phyloP scores from a whole-genome alignment of 2,797 vertebrate species.

The Hozukius guyotensis region DNA sequence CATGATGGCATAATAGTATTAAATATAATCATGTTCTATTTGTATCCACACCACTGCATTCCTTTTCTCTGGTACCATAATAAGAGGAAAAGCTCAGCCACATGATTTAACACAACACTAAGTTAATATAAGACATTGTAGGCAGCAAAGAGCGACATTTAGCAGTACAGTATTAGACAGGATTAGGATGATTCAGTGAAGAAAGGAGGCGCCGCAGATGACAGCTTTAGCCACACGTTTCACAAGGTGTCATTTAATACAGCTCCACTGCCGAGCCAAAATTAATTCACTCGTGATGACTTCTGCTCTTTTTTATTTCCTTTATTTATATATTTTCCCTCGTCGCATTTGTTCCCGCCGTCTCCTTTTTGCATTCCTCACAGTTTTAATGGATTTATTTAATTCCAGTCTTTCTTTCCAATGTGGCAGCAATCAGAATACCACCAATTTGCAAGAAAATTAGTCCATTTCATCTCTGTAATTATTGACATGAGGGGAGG shows the following conservation, averaged over 20 bases:
- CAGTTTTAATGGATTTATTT: constrained; percentile 61
- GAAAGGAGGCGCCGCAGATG: constrained; percentile 61
- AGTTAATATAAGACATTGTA: constrained; percentile 44
- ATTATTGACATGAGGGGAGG: constrained; percentile 69
- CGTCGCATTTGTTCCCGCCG: constrained; percentile 16
- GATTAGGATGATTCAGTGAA: constrained; percentile 71
- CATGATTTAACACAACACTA: constrained; percentile 64
- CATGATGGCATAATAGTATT: constrained; percentile 10
- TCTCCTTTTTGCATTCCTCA: constrained; percentile 8
- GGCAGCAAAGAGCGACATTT: constrained; percentile 64
- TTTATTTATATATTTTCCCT: constrained; percentile 57
- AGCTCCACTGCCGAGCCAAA: constrained; percentile 48
- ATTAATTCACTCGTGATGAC: constrained; percentile 64
- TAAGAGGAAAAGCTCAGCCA: constrained; percentile 28
- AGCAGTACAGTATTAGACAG: constrained; percentile 64
- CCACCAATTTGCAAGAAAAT: constrained; percentile 64
- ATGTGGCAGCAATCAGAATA: constrained; percentile 61
- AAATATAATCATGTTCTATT: constrained; percentile 31
- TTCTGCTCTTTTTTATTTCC: constrained; percentile 51
- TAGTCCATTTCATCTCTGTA: constrained; percentile 64
- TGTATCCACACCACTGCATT: constrained; percentile 23
- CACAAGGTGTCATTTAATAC: constrained; percentile 72
- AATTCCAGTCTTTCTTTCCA: constrained; percentile 42
- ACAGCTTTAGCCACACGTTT: constrained; percentile 74
- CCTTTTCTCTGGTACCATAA: constrained; percentile 18